Conservation (phyloP, 2,888 invertebrate species). For the Aporophyla lueneburgensis region DNA sequence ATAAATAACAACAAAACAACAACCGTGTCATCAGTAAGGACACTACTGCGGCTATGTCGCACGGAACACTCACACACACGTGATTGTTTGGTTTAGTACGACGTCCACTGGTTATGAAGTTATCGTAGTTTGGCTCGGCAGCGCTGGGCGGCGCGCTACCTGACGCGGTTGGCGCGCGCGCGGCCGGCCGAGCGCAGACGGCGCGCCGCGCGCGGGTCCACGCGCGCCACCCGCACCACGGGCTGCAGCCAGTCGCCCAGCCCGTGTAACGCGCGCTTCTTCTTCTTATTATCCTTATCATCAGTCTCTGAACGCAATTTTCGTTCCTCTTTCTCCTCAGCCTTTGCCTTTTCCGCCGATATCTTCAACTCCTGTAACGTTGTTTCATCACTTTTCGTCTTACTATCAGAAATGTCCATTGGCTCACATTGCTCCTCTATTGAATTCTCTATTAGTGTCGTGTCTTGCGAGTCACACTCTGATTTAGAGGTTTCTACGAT, state of each 20-base stretch:
- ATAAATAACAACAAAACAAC: conserved; percentile 70
- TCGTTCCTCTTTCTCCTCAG: conserved; percentile 73
- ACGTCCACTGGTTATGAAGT: conserved; percentile 31
- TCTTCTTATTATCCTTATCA: conserved; percentile 78
- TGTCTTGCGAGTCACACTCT: conserved; percentile 69
- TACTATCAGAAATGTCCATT: conserved; percentile 62
- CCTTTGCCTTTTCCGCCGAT: conserved; percentile 73
- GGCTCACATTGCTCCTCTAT: conserved; percentile 56
- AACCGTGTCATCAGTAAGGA: conserved; percentile 13
- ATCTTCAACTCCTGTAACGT: conserved; percentile 75
- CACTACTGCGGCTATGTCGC: conserved; percentile 26
- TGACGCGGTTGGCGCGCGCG: conserved; percentile 65
- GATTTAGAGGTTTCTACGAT: conserved; percentile 64
- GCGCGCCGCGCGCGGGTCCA: conserved; percentile 85
- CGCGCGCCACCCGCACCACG: conserved; percentile 92
- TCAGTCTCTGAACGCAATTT: conserved; percentile 78
- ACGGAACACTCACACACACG: conserved; percentile 54
- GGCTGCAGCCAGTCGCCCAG: conserved; percentile 91
- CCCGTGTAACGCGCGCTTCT: conserved; percentile 78
- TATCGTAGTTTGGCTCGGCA: conserved; percentile 15
- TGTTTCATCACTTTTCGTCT: conserved; percentile 69
- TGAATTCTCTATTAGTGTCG: conserved; percentile 54
- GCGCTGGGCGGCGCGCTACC: conserved; percentile 74
- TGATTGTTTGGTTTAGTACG: conserved; percentile 42
- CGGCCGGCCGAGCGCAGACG: conserved; percentile 81